Base-by-base conservation (phyloP, 2,888 invertebrate genomes). In the Entomobrya multifasciata region DNA sequence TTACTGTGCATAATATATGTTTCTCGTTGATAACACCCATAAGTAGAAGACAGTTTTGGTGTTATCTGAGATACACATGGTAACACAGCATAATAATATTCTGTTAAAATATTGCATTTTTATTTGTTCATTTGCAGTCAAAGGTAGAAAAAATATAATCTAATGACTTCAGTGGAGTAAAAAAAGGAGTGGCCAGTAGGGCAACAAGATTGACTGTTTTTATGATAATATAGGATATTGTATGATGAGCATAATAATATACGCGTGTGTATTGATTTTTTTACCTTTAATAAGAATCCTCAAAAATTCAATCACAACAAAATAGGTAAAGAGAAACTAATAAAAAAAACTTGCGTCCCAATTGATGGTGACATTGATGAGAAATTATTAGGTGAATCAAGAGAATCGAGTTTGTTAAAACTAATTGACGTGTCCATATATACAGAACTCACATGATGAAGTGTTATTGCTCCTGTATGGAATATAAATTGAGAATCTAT, bases 311-410 rank as follows among this genome's bases (percentile, higher is more conserved):
- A 70, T 70, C 70, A 70, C 27, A 44, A n/a, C 5, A 36, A 36
- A 36, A 36, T 36, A 36, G 8, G 8, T 8, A 17, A 30, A 55
- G 49, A 13, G 11, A 0, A n/a, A 74, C 1, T 13, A 30, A 30
- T 17, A 17, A 27, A 79, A 81, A 72, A 81, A 72, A 74, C 82
- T 74, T 62, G 82, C 55, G 67, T 52, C 47, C 78, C 78, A 77
- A 77, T 85, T 86, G 88, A 81, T 76, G 83, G 86, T 88, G 90
- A 89, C 90, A 89, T 79, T 88, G 88, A 90, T 90, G 90, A 88
- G 90, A 88, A 90, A 86, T 89, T 90, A 89, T 87, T 86, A 87
- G 88, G 87, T 87, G 88, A 85, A 89, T 88, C 76, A 81, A 81
- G 86, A 83, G 86, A 76, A 87, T 86, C 86, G 86, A 79, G 83